Conservation (phyloP, 1,140 invertebrate species). For the Calycopis cecrops region DNA sequence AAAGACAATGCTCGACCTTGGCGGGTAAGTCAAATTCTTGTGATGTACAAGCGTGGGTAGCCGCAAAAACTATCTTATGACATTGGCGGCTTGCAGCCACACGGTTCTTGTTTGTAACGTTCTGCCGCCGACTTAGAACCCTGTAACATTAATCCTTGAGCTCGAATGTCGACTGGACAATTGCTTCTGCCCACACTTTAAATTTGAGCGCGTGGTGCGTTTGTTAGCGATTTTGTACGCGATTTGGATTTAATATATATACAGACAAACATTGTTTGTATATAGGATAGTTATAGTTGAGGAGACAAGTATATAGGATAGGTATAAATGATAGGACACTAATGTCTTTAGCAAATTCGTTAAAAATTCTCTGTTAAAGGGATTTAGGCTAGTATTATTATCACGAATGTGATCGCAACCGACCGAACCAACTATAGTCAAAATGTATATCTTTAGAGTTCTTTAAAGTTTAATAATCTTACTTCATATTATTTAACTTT, state of each 20-base stretch:
- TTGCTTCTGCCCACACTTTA: constrained; percentile 60
- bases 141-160: constrained; percentile 34
- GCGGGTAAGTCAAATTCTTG: constrained; percentile 65
- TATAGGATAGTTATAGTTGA: too few relatives aligned
- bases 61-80: constrained; percentile 72
- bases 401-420: too few relatives aligned
- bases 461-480: too few relatives aligned
- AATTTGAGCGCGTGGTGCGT: constrained; percentile 31
- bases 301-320: too few relatives aligned
- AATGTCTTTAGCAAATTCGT: too few relatives aligned
- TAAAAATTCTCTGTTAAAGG: too few relatives aligned
- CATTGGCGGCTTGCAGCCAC: constrained; percentile 48
- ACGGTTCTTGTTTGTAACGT: constrained; percentile 38
- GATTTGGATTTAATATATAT: neutral
- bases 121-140: constrained; percentile 37
- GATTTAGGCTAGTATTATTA: too few relatives aligned
- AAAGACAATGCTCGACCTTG: constrained; percentile 69
- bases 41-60: constrained; percentile 61
- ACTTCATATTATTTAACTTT: too few relatives aligned
- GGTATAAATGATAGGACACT: too few relatives aligned
- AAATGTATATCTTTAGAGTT: too few relatives aligned
- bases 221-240: constrained; percentile 30
- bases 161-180: constrained; percentile 65
- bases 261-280: too few relatives aligned
- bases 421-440: too few relatives aligned